Evolutionary conservation across 2,888 invertebrate species (phyloP), one percentile per base, ranked within the genome.

Genomic region (Meganola albula): DNA sequence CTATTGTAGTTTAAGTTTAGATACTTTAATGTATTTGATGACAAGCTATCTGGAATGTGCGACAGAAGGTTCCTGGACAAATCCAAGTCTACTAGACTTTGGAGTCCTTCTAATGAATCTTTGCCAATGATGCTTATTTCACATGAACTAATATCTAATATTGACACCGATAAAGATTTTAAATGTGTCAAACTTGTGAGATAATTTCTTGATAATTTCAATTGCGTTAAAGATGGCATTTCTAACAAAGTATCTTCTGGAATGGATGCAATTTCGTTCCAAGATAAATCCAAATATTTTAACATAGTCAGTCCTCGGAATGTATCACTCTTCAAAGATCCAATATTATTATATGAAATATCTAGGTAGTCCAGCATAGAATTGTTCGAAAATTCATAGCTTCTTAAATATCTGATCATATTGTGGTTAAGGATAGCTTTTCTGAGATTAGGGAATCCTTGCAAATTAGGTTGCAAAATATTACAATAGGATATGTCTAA

Each of bases 151-250:
- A 91, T 70, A 58, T 91, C 90, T 11, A 92, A 65, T 13, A 76
- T 59, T 10, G 84, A 74, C 32, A 92, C 42, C 0, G 91, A 90
- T 24, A 77, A 78, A 23, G 89, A 90, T 40, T 77, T 84, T 2
- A 92, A 69, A 58, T 85, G 87, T 10, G 88, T 88, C 14, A 92
- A 74, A 45, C 74, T 79, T 27, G 82, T 88, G 1, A 92, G 65
- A 52, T 90, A 90, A 61, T 92, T 92, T 49, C 90, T 83, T 2
- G 92, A 90, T 20, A 93, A 58, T 60, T 90, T 90, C 8, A 93
- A 64, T 27, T 84, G 75, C 3, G 83, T 84, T 13, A 94, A 64
- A 1, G 88, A 82, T 9, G 88, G 84, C 66, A 90, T 92, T 44
- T 89, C 83, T 18, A 80, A 65, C 47, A 93, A 88, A 2, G 88